phyloP scores from a whole-genome alignment of 2,113 vertebrate species.

The Acinonyx jubatus region DNA sequence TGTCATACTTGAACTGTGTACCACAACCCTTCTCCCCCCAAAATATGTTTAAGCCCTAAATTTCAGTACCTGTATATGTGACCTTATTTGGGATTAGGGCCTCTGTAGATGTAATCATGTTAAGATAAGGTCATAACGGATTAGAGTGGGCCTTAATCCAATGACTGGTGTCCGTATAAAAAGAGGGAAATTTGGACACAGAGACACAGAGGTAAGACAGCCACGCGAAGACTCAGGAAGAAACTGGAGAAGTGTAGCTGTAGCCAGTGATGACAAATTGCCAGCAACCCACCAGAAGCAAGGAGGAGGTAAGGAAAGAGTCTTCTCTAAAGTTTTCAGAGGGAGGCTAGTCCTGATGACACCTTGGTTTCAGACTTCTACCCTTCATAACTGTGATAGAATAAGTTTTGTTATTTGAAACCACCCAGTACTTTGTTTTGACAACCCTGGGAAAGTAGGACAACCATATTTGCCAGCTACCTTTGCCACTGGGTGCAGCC shows the following conservation, averaged over 20 bases:
- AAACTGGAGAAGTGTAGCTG: neutral
- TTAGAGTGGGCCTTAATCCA: neutral
- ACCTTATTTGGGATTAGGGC: neutral
- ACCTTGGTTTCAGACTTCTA: neutral
- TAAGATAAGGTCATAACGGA: neutral
- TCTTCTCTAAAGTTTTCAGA: neutral
- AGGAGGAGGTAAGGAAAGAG: too few relatives aligned
- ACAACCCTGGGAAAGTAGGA: neutral
- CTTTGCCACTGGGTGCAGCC: too few relatives aligned
- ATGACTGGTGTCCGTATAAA: neutral
- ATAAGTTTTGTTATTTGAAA: neutral
- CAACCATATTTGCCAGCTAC: neutral
- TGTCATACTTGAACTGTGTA: neutral
- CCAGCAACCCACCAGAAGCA: neutral
- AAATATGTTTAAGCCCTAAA: neutral
- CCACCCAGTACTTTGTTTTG: neutral
- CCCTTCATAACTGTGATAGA: neutral
- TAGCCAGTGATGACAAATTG: neutral
- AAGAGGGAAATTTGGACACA: neutral
- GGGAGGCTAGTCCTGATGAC: neutral
- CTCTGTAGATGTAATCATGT: neutral
- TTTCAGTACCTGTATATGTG: neutral
- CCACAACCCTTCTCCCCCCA: neutral
- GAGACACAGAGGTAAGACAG: neutral
- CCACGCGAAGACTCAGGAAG: neutral